Conservation (phyloP, 2,113 vertebrate species). For the Himantopus leucocephalus region DNA sequence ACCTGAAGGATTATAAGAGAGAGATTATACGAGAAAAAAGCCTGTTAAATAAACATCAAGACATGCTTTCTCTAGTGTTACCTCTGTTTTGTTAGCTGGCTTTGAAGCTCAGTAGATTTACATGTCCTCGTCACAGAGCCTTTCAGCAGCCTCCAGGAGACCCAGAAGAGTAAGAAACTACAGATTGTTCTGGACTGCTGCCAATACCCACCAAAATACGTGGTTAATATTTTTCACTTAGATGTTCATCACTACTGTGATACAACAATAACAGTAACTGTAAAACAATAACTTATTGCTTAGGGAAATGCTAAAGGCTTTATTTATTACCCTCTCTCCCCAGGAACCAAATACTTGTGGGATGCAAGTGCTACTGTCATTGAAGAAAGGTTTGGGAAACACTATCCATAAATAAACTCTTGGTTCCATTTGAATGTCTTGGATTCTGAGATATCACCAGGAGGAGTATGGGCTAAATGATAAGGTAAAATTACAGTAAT, state of each 20-base stretch:
- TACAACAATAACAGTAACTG: neutral
- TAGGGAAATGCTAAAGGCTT: neutral
- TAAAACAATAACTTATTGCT: neutral
- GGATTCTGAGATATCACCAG: neutral
- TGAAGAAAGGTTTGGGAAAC: neutral
- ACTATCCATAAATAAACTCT: neutral
- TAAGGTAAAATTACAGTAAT: conserved; percentile 20
- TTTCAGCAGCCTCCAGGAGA: neutral
- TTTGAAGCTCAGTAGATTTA: neutral
- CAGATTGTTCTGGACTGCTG: neutral
- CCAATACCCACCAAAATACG: neutral
- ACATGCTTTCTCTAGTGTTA: neutral
- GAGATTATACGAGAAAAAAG: neutral
- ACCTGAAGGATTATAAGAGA: neutral
- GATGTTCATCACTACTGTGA: neutral
- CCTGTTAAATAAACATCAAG: neutral
- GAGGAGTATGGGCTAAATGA: conserved; percentile 4
- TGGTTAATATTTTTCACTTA: neutral
- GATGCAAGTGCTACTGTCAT: neutral
- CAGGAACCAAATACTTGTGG: neutral
- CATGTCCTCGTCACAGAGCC: neutral
- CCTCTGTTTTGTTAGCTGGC: neutral
- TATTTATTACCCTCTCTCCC: neutral
- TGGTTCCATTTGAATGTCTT: neutral
- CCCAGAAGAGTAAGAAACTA: neutral